Base-by-base conservation (phyloP, 2,797 vertebrate genomes). In the Xiphophorus birchmanni region DNA sequence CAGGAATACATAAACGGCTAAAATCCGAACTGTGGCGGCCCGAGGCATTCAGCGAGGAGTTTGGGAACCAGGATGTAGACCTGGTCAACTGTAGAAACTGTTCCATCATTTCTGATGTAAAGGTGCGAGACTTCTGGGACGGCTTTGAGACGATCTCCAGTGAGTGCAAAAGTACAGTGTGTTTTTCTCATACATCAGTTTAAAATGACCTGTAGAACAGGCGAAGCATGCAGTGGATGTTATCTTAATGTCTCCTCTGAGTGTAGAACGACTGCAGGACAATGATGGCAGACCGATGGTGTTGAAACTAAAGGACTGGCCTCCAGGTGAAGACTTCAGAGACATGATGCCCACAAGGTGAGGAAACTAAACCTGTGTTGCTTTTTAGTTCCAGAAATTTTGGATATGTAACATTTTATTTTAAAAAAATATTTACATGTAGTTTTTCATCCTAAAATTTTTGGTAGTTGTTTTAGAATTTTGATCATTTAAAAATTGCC, bases 101-200 rank as follows among this genome's bases (percentile, higher is more conserved):
- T 91, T 96, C 98, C 90, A 99, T 99, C 87, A 99, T 99, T 93
- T 99, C 98, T 58, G 98, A 99, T 81, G 98, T 99, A 90, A 99
- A 99, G 95, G 98, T 99, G 91, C 96, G 98, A 83, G 99, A 99
- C 88, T 99, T 99, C 95, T 99, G 98, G 98, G 99, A 99, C 91
- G 99, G 99, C 86, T 99, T 99, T 87, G 96, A 99, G 94, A 95
- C 98, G 89, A 97, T 99, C 95, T 96, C 97, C 90, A 99, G 99
- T 99, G 91, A 97, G 96, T 97, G 81, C 72, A 85, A 42, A 40
- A 40, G 54, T 13, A 40, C 69, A 4, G 0, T 32, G 72, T 54
- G 18, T 65, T 1, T 6, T 35, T 1, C 26, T 21, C 7, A 2
- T 3, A 3, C 63, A 35, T 18, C 15, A 13, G 17, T 48, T 35